Percentiles rank a stretch among this genome's conserved stretches.
These are phyloP conservation scores for Andrena minutula DNA, from an alignment of 2,888 invertebrate genomes.

Conservation along the genomic window DNA sequence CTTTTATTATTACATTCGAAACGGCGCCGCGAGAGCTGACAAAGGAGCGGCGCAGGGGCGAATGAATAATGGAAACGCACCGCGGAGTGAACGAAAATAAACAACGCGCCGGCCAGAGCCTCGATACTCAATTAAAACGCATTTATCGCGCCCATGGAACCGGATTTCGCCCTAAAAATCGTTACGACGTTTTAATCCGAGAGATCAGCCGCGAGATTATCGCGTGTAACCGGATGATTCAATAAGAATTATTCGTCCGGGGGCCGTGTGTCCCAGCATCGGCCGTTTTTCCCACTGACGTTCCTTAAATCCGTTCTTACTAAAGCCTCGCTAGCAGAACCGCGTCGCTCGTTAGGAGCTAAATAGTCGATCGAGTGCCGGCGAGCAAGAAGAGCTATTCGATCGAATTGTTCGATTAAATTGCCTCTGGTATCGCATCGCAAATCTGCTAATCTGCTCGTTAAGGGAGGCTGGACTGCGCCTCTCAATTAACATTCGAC, in stretches of 20 bases:
- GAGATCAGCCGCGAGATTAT: constrained; percentile 52
- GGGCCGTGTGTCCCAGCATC: constrained; percentile 1
- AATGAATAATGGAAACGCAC: constrained; percentile 43
- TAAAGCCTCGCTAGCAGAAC: not conserved
- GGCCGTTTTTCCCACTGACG: constrained; percentile 1
- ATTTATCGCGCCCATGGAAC: constrained; percentile 53
- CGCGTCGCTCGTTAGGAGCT: not conserved
- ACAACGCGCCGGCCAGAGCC: constrained; percentile 11
- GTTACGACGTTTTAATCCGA: constrained; percentile 56
- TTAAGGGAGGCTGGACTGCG: constrained; percentile 9
- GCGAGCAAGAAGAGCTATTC: not conserved
- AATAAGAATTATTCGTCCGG: constrained; percentile 54
- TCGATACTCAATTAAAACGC: constrained; percentile 61
- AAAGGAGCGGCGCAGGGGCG: constrained; percentile 10
- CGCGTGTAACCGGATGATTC: constrained; percentile 49
- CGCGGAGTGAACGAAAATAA: constrained; percentile 40
- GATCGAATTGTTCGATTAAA: constrained; percentile 13
- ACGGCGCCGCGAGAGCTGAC: constrained; percentile 7
- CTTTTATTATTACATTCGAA: constrained; percentile 14
- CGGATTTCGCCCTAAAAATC: constrained; percentile 49
- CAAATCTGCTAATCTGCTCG: constrained; percentile 23
- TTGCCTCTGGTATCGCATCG: constrained; percentile 11
- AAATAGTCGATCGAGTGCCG: not conserved
- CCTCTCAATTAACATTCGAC: constrained; percentile 13
- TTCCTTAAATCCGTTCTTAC: not conserved